Evolutionary conservation across 1,140 invertebrate species (phyloP), one percentile per base, ranked within the genome.

Genomic region (Spodoptera litura): DNA sequence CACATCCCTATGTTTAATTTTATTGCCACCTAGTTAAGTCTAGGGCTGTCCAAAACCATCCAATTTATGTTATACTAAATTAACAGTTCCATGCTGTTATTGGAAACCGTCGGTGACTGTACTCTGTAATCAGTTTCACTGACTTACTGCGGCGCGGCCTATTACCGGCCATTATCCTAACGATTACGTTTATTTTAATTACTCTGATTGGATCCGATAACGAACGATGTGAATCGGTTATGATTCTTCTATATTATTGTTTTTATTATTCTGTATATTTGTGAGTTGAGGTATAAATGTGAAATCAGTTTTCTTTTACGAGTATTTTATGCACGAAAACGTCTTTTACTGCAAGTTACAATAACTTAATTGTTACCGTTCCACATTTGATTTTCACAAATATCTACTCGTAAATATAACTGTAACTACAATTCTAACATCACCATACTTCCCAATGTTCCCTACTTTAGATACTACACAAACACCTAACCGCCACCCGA

Each of bases 131-230:
- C 76, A 83, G 62, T 55, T 62, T 73, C 52, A 75, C 71, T 78
- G 51, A 78, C 64, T 64, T 31, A 74, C 44, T 35, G 78, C 13
- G 59, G 25, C 70, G 31, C 27, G 78, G 35, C 38, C 79, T 78
- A 85, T 85, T 78, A 83, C 78, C 66, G 80, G 38, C 81, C 71
- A 83, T 85, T 85, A 85, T 56, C 10, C 80, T 83, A 83, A 82
- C 79, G 79, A 85, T 79, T 77, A 82, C 71, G 74, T 76, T 80
- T 68, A 82, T 76, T 85, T 81, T 81, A 85, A 85, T 85, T 81
- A 74, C 66, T 75, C 38, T 35, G 75, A 68, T 75, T 81, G 71
- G 52, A 55, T 52, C 58, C 66, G 51, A 55, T 76, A 79, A 76
- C 77, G 77, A 76, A 70, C 55, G 71, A 61, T 64, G 27, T 77